Percentiles rank a stretch among this genome's conserved stretches.
These are phyloP conservation scores for Callospermophilus lateralis DNA, from an alignment of 2,113 vertebrate species.

Conservation along the genomic window DNA sequence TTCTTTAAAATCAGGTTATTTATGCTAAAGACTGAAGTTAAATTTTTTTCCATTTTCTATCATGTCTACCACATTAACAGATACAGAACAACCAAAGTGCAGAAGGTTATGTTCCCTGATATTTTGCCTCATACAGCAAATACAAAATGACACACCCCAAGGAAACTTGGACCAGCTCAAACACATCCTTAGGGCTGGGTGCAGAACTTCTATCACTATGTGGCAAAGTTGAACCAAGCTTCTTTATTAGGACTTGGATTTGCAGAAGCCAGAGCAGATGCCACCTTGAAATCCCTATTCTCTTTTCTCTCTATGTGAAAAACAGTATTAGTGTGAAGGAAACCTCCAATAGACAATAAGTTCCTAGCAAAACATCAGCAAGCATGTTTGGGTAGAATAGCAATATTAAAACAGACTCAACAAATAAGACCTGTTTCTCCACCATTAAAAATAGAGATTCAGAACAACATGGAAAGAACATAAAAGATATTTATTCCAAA, in stretches of 20 bases:
- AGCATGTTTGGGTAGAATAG: background rate
- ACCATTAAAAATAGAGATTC: background rate
- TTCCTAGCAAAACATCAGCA: background rate
- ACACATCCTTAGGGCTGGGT: background rate
- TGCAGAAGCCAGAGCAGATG: background rate
- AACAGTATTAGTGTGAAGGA: background rate
- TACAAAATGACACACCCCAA: background rate
- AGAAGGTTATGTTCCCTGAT: background rate
- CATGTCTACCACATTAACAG: background rate
- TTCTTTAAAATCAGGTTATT: constrained; percentile 20
- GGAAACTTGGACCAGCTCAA: background rate
- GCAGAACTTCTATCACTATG: background rate
- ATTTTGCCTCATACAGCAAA: constrained; percentile 16
- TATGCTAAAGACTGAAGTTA: background rate
- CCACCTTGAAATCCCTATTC: background rate
- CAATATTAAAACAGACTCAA: background rate
- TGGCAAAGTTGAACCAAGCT: constrained; percentile 13
- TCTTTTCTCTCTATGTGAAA: background rate
- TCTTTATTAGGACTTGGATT: constrained; percentile 36
- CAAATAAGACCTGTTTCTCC: background rate
- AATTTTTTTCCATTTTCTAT: background rate
- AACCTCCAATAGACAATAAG: background rate
- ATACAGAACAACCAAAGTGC: background rate
- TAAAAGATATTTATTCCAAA: background rate
- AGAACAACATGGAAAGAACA: background rate